Evolutionary conservation across 2,113 vertebrate genomes (phyloP).

Genomic region (Notechis scutatus): DNA sequence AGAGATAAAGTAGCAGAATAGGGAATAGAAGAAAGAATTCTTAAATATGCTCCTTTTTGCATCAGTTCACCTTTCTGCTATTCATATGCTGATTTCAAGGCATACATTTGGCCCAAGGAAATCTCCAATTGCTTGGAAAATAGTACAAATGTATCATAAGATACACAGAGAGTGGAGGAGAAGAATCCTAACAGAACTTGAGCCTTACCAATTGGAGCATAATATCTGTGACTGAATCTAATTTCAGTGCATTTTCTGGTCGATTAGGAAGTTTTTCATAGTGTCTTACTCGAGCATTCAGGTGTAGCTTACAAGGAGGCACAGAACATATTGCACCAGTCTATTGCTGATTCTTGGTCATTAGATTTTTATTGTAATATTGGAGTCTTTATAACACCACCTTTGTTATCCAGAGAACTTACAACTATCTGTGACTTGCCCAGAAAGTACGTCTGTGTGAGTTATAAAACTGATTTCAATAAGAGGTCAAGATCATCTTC

Average conservation of each 20-base stretch:
- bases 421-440: not conserved
- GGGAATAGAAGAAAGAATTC: not conserved
- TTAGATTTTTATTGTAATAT: not conserved
- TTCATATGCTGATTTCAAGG: not conserved
- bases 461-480: not conserved
- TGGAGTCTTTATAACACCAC: not conserved
- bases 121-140: too few relatives aligned
- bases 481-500: not conserved
- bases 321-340: not conserved
- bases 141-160: too few relatives aligned
- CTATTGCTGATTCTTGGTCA: not conserved
- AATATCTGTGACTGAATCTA: not conserved
- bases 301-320: not conserved
- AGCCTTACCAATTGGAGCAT: not conserved
- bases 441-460: not conserved
- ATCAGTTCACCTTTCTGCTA: not conserved
- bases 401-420: not conserved
- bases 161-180: too few relatives aligned
- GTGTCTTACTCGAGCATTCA: not conserved
- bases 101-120: not conserved
- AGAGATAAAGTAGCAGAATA: not conserved
- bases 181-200: not conserved
- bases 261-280: not conserved
- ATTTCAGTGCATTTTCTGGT: not conserved
- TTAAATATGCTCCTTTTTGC: not conserved